A percentile compares a stretch with the other conserved stretches of the same genome.
phyloP scores from a whole-genome alignment of 2,797 vertebrate species.

The Distichodus sexfasciatus region DNA sequence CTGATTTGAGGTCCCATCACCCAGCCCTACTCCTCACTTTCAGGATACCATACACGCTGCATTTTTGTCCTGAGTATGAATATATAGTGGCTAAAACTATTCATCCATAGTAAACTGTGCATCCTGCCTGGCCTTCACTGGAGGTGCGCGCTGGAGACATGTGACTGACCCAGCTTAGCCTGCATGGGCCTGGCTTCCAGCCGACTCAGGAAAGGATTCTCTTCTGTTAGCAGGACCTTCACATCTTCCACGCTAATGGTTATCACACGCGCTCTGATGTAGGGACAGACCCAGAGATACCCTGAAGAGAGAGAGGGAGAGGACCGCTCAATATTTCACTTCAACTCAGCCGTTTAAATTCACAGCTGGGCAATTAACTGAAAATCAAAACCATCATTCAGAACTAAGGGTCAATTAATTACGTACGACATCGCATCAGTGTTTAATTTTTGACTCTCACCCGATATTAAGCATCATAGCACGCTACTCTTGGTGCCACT shows the following conservation, averaged over 20 bases:
- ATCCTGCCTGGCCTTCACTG: not conserved
- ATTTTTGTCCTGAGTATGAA: not conserved
- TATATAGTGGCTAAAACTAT: not conserved
- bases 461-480: no score
- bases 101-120: no score
- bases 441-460: no score
- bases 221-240: constrained; percentile 92
- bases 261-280: constrained; percentile 90
- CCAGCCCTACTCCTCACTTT: no score
- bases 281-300: constrained; percentile 92
- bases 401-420: no score
- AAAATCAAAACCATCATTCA: no score
- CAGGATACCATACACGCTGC: not conserved
- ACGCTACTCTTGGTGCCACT: no score
- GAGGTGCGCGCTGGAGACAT: not conserved
- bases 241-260: constrained; percentile 87
- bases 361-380: not conserved
- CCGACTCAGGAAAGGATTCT: constrained; percentile 95
- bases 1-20: no score
- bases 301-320: constrained; percentile 65
- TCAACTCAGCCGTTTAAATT: not conserved
- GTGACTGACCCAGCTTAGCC: constrained; percentile 83
- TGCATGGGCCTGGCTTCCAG: no score
- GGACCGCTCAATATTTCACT: not conserved
- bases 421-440: no score